Conservation (phyloP, 92 coral and sea anemone species). For the Muricea muricata region DNA sequence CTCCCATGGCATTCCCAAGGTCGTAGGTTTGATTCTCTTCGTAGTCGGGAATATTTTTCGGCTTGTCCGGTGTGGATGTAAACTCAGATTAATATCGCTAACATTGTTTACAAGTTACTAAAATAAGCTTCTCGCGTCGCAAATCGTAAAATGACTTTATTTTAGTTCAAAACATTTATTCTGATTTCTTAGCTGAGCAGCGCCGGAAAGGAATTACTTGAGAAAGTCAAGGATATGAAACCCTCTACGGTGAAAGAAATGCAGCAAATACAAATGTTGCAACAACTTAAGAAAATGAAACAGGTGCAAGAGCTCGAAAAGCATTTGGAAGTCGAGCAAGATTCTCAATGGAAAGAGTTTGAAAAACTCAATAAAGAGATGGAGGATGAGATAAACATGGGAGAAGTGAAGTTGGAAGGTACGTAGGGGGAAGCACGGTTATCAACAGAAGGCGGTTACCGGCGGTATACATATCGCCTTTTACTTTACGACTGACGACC, state of each 20-base stretch:
- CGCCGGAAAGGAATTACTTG: constrained; percentile 2
- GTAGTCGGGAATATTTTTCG: too few relatives aligned
- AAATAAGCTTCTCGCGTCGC: too few relatives aligned
- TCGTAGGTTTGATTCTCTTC: too few relatives aligned
- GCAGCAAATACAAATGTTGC: constrained; percentile 49
- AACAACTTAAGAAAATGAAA: constrained; percentile 43
- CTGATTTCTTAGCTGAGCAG: constrained; percentile 5
- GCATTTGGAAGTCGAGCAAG: constrained; percentile 12
- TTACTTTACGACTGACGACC: too few relatives aligned
- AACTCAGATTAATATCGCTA: too few relatives aligned
- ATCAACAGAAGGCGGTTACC: too few relatives aligned
- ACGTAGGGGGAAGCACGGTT: neutral
- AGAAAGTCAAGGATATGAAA: constrained; percentile 24
- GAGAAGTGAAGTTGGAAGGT: neutral
- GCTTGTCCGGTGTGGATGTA: too few relatives aligned
- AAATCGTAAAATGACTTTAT: too few relatives aligned
- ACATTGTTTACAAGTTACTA: too few relatives aligned
- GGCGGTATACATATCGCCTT: too few relatives aligned
- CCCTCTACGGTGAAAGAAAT: constrained; percentile 10
- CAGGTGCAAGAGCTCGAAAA: constrained; percentile 27
- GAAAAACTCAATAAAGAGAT: constrained; percentile 3
- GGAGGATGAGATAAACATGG: neutral
- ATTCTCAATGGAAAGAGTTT: constrained; percentile 20
- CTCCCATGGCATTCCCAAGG: too few relatives aligned
- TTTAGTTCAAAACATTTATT: neutral